Evolutionary conservation across 2,113 vertebrate genomes (phyloP).

Genomic region (Orientallactaga bullata): DNA sequence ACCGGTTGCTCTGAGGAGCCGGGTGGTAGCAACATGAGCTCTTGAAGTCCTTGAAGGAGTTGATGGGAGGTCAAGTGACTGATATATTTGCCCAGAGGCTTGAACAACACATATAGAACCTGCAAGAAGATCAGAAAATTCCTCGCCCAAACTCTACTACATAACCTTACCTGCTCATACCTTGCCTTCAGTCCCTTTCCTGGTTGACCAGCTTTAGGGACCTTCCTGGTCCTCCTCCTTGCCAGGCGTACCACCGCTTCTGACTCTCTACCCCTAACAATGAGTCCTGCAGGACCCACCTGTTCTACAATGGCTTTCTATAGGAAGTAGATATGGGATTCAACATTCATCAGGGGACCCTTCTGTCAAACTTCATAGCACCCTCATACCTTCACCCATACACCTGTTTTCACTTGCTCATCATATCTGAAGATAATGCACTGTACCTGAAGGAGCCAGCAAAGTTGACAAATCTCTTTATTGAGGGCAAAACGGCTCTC

Average conservation of each 20-base stretch:
- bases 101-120: conserved; percentile 93
- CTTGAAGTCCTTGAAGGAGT: conserved; percentile 91
- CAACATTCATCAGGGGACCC: not conserved
- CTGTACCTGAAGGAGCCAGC: not conserved
- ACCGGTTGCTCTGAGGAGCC: conserved; percentile 85
- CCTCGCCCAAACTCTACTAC: not conserved
- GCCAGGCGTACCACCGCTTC: not conserved
- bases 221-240: not conserved
- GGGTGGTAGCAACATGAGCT: conserved; percentile 85
- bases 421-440: not conserved
- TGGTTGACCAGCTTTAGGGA: not conserved
- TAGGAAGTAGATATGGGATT: not conserved
- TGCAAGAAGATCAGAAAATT: conserved; percentile 75
- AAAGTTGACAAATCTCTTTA: too few relatives aligned
- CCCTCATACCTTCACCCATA: not conserved
- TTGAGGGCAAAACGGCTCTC: too few relatives aligned
- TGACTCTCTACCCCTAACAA: not conserved
- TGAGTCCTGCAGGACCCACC: not conserved
- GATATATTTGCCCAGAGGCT: conserved; percentile 89
- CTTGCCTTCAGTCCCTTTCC: not conserved
- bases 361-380: not conserved
- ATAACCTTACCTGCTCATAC: not conserved
- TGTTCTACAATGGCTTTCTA: conserved; percentile 19
- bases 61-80: conserved; percentile 91
- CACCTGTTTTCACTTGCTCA: not conserved